Base-by-base conservation (phyloP, 2,888 invertebrate species). In the Adelphocoris suturalis region DNA sequence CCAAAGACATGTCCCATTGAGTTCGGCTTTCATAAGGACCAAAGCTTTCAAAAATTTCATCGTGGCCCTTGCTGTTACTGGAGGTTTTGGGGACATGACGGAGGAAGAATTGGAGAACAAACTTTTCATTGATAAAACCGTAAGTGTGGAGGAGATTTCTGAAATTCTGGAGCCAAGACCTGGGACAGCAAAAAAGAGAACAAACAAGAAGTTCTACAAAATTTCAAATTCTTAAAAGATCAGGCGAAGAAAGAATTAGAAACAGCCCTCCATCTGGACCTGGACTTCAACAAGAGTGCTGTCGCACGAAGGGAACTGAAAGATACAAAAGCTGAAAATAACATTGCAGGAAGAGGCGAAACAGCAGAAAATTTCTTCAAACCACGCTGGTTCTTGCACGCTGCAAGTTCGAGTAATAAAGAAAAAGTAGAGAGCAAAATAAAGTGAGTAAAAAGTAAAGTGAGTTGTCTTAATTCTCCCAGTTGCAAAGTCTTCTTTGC, bases 81-180 rank as follows among this genome's bases (percentile, higher is more conserved):
- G 23, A 75, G 75, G 75, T 13, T 75, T 75, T 19, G 75, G 16
- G 11, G 75, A 75, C 23, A 75, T 75, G 75, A 75, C 75, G 19
- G 75, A 13, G 14, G 75, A 75, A 75, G 75, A 75, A 75, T 75
- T 75, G 23, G 75, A 75, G 75, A 75, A 19, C 16, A 19, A 75
- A 16, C 75, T 19, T 75, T 75, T 75, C 16, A 75, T 13, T 75
- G 75, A 75, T 75, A 19, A 75, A 75, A 19, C 14, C 23, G 14
- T 75, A 19, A 75, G 75, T 75, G 75, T 75, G 75, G 75, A 75
- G 75, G 75, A 75, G 75, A 13, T 75, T 75, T 75, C 75, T 16
- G 23, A n/a, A n/a, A n/a, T n/a, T n/a, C n/a, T n/a, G n/a, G n/a
- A n/a, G n/a, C n/a, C n/a, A n/a, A n/a, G n/a, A n/a, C n/a, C n/a